Percentiles rank a stretch among this genome's conserved stretches.
Evolutionary conservation across 2,113 vertebrate species (phyloP).

Genomic region (Micromys minutus): DNA sequence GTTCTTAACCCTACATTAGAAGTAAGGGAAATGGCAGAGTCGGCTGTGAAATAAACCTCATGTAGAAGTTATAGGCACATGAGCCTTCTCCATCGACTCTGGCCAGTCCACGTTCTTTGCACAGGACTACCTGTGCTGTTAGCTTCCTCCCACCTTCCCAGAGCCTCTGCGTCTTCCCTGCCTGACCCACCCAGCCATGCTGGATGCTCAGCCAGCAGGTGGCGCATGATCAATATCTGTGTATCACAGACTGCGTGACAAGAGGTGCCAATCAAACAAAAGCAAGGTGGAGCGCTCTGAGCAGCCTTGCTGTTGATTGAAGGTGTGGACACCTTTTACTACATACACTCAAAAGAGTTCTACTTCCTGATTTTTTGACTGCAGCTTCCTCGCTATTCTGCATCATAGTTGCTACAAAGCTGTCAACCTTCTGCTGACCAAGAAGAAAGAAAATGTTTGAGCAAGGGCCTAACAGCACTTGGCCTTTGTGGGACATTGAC

Average conservation of each 20-base stretch:
- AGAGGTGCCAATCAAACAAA: neutral
- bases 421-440: neutral
- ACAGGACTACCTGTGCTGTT: neutral
- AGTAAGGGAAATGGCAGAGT: neutral
- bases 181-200: neutral
- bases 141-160: neutral
- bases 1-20: neutral
- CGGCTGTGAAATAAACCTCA: neutral
- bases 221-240: neutral
- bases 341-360: neutral
- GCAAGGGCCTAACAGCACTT: neutral
- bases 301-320: neutral
- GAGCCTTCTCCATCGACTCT: neutral
- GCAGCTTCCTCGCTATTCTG: neutral
- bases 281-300: neutral
- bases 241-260: neutral
- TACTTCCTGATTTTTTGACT: neutral
- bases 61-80: neutral
- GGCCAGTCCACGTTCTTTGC: neutral
- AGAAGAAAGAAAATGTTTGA: neutral
- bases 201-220: neutral
- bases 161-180: neutral
- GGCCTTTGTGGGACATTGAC: neutral
- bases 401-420: neutral
- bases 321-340: neutral